Percentiles rank a stretch among this genome's conserved stretches.
phyloP scores from a whole-genome alignment of 2,113 vertebrate genomes.

The Stictonetta naevosa region DNA sequence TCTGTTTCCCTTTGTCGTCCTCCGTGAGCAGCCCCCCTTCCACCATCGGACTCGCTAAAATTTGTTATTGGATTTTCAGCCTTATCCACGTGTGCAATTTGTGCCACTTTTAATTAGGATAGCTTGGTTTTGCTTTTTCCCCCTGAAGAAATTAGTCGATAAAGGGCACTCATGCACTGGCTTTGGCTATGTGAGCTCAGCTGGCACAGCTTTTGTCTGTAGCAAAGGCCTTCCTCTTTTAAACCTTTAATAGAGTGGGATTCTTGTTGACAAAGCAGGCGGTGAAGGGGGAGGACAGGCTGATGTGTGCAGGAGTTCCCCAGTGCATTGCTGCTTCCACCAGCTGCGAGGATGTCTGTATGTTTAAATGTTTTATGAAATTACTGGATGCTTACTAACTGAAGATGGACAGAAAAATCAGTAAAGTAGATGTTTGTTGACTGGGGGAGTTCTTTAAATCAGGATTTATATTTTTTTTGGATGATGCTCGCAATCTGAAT shows the following conservation, averaged over 20 bases:
- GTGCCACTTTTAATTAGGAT: background rate
- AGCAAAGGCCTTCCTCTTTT: conserved; percentile 1
- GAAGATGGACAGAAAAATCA: background rate
- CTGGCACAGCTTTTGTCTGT: background rate
- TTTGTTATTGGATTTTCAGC: background rate
- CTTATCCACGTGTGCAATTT: fast-evolving
- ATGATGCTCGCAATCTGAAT: background rate
- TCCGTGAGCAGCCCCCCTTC: background rate
- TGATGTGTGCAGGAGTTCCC: background rate
- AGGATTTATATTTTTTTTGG: background rate
- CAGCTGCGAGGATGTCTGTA: background rate
- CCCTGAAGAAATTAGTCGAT: background rate
- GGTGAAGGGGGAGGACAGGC: background rate
- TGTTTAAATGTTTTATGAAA: background rate
- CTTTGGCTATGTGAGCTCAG: background rate
- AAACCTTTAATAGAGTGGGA: background rate
- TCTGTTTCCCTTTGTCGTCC: background rate
- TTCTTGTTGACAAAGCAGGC: conserved; percentile 28
- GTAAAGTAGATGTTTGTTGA: background rate
- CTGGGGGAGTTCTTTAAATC: background rate
- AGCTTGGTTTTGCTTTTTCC: background rate
- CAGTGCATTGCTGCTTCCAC: background rate
- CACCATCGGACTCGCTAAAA: background rate
- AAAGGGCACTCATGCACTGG: background rate
- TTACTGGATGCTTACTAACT: background rate